phyloP scores from a whole-genome alignment of 2,888 invertebrate genomes.

The Polydrusus pterygomalis region DNA sequence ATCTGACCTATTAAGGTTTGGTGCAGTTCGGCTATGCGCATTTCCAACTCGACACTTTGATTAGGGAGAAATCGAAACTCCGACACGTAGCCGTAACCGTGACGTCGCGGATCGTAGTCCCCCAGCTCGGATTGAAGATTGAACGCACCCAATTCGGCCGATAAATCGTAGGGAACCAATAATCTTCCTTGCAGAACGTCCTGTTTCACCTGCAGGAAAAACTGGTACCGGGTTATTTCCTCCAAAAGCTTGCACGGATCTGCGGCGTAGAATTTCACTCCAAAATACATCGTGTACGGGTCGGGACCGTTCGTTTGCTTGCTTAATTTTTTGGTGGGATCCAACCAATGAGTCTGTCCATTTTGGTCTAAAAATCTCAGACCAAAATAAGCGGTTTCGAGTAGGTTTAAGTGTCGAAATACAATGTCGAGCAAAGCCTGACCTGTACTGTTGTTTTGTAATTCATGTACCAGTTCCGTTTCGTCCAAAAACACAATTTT shows the following conservation, averaged over 20 bases:
- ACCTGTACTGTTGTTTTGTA: slow-evolving; percentile 92
- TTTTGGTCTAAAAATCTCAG: slow-evolving; percentile 93
- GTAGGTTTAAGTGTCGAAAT: slow-evolving; percentile 92
- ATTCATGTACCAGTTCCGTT: slow-evolving; percentile 91
- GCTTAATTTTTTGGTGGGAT: slow-evolving; percentile 90
- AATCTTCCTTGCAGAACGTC: slow-evolving; percentile 95
- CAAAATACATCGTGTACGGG: slow-evolving; percentile 92
- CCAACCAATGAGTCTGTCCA: slow-evolving; percentile 98
- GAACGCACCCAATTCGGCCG: slow-evolving; percentile 93
- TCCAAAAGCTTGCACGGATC: slow-evolving; percentile 97
- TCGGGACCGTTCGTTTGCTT: slow-evolving; percentile 85
- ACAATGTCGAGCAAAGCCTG: slow-evolving; percentile 94
- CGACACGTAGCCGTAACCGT: slow-evolving; percentile 92
- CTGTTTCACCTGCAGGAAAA: slow-evolving; percentile 97
- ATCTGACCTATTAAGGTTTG: slow-evolving; percentile 92
- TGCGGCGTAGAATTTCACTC: slow-evolving; percentile 97
- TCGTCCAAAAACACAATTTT: slow-evolving; percentile 93
- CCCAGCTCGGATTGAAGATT: slow-evolving; percentile 97
- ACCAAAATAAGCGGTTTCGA: slow-evolving; percentile 98
- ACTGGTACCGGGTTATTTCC: slow-evolving; percentile 98
- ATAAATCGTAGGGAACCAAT: slow-evolving; percentile 92
- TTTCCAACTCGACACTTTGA: slow-evolving; percentile 93
- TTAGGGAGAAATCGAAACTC: slow-evolving; percentile 95
- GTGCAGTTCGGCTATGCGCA: slow-evolving; percentile 90
- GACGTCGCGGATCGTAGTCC: slow-evolving; percentile 92